These are phyloP conservation scores for Caenorhabditis brenneri DNA, from an alignment of 1,140 invertebrate species.

Conservation along the genomic window DNA sequence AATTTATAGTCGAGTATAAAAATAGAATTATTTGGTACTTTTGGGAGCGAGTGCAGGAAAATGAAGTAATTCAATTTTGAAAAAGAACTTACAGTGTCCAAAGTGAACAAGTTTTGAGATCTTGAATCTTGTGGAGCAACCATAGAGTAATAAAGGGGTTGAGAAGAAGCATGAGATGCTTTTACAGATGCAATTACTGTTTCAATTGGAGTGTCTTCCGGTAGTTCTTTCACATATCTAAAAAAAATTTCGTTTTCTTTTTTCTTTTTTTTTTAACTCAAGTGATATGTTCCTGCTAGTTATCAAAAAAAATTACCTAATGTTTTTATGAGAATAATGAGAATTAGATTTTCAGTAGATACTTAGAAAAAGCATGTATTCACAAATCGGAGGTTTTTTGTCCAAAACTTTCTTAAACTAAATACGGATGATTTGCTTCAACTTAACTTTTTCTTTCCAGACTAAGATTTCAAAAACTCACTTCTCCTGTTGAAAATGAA, in stretches of 20 bases:
- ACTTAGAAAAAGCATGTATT: too few relatives aligned
- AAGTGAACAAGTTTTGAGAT: slow-evolving; percentile 62
- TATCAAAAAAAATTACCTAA: too few relatives aligned
- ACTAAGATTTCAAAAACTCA: slow-evolving; percentile 7
- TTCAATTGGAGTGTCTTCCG: slow-evolving; percentile 71
- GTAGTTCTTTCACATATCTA: slow-evolving; percentile 71
- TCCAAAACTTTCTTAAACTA: too few relatives aligned
- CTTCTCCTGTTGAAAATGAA: slow-evolving; percentile 65
- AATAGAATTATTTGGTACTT: background rate
- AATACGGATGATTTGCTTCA: too few relatives aligned
- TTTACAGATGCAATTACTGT: slow-evolving; percentile 69
- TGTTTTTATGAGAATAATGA: too few relatives aligned
- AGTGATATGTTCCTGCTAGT: too few relatives aligned
- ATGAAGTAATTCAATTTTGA: too few relatives aligned
- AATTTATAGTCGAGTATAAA: background rate
- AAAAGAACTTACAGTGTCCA: slow-evolving; percentile 60
- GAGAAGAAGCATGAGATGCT: slow-evolving; percentile 66
- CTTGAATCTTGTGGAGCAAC: slow-evolving; percentile 65
- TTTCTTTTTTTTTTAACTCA: too few relatives aligned
- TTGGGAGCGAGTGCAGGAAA: too few relatives aligned
- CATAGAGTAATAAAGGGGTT: slow-evolving; percentile 68
- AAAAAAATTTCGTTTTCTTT: background rate
- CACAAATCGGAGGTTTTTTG: too few relatives aligned
- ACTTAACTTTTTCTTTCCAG: too few relatives aligned
- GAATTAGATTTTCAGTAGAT: too few relatives aligned